Evolutionary conservation across 2,888 invertebrate species (phyloP), one percentile per base, ranked within the genome.

Genomic region (Lithophane socia): DNA sequence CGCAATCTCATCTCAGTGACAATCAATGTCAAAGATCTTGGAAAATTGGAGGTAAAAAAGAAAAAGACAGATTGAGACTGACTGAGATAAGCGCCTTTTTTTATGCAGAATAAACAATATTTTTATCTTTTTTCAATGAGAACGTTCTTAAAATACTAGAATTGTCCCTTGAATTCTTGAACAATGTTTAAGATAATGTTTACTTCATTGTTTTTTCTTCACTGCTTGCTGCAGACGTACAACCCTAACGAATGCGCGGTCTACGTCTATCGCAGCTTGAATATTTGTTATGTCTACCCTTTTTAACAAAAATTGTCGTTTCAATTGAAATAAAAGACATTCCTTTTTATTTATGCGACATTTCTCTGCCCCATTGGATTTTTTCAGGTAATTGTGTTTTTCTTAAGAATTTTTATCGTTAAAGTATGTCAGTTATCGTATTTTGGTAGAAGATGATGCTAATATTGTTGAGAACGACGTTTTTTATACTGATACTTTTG

Each of bases 251-350:
- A 60, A 72, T 72, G 56, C 63, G 54, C 70, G 13, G 7, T 42
- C 24, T 69, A 18, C 56, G 24, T 81, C 74, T 84, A 74, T 63
- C 24, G 69, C 66, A 66, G 52, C 71, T 80, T 47, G 64, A 61
- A 66, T 75, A 69, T 86, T 86, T 86, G 81, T 86, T 80, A 69
- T 78, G 86, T 85, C 86, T 86, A 85, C 73, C 77, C 74, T 76
- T 84, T 77, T 72, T 75, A 75, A 86, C 73, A 67, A 77, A 75
- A 80, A 74, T 21, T 77, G 42, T 56, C 73, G 66, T 72, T 76
- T 86, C 73, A 73, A 78, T 75, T 71, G 73, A 65, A 75, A 80
- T 78, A 84, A 77, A 77, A 77, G 77, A 70, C 77, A 74, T 86
- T 86, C 60, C 63, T 72, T 77, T 80, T 70, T 69, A 79, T 86